These are phyloP conservation scores for Halictus quadricinctus DNA, from an alignment of 2,888 invertebrate species.

Conservation along the genomic window DNA sequence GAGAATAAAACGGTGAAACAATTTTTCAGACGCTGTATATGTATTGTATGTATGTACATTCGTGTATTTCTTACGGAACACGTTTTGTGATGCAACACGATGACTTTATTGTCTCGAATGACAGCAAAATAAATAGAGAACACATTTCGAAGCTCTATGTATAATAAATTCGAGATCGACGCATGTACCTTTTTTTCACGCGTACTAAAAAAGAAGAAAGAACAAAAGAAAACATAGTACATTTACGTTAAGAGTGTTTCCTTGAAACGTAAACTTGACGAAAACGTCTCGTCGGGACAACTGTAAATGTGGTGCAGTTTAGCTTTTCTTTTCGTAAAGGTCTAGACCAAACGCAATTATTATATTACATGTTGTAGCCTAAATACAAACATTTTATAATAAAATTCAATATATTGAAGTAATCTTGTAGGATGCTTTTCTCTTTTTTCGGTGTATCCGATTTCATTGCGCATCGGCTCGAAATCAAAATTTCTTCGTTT, in stretches of 20 bases:
- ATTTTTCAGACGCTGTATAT: constrained; percentile 34
- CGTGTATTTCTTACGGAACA: constrained; percentile 49
- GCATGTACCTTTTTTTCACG: constrained; percentile 36
- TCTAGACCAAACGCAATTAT: constrained; percentile 82
- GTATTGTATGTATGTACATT: constrained; percentile 35
- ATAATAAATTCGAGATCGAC: constrained; percentile 16
- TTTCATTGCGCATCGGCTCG: background rate
- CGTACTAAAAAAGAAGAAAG: background rate
- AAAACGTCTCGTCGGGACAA: constrained; percentile 69
- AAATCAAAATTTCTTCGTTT: constrained; percentile 27
- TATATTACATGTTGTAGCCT: constrained; percentile 82
- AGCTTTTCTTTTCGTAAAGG: constrained; percentile 79
- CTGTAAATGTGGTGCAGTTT: constrained; percentile 78
- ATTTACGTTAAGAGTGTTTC: constrained; percentile 61
- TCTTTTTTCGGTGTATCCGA: constrained; percentile 13
- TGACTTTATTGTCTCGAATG: constrained; percentile 42
- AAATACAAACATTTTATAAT: constrained; percentile 82
- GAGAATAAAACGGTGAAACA: constrained; percentile 21
- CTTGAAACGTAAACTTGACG: constrained; percentile 73
- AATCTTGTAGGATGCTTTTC: constrained; percentile 51
- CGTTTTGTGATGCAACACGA: constrained; percentile 43
- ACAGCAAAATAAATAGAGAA: constrained; percentile 22
- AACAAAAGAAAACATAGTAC: constrained; percentile 30
- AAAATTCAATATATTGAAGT: constrained; percentile 81
- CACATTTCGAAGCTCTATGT: constrained; percentile 27